phyloP scores from a whole-genome alignment of 2,888 invertebrate species.

The Caenorhabditis imperialis region DNA sequence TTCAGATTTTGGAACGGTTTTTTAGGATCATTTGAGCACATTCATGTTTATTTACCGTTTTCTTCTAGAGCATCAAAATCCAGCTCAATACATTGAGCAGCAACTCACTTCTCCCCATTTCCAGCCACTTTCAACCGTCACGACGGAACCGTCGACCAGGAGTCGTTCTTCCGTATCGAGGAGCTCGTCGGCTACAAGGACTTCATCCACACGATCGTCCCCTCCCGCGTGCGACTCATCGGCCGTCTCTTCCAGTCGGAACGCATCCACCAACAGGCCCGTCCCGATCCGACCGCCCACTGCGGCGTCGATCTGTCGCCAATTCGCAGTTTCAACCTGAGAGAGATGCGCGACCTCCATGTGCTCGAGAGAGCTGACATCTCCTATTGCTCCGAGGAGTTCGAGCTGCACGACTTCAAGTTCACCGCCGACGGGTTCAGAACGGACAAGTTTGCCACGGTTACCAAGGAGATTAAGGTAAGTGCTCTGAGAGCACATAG shows the following conservation, averaged over 20 bases:
- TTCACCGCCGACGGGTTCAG: conserved; percentile 5
- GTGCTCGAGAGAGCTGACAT: conserved; percentile 27
- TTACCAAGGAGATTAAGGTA: conserved; percentile 6
- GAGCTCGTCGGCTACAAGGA: conserved; percentile 14
- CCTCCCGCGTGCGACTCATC: conserved; percentile 14
- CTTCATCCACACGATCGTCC: conserved; percentile 17
- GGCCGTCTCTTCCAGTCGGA: conserved; percentile 45
- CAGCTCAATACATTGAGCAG: too few relatives aligned
- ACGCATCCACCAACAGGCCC: conserved; percentile 23
- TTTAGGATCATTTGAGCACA: too few relatives aligned
- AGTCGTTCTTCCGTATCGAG: conserved; percentile 22
- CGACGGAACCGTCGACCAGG: conserved; percentile 34
- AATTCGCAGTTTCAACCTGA: conserved; percentile 39
- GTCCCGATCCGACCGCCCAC: conserved; percentile 43
- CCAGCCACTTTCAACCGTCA: conserved; percentile 13
- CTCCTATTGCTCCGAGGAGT: conserved; percentile 9
- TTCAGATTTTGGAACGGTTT: too few relatives aligned
- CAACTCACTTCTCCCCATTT: too few relatives aligned
- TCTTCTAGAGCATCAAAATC: too few relatives aligned
- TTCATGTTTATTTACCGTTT: not conserved
- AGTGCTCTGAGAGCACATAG: conserved; percentile 1
- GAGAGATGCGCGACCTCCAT: conserved; percentile 57
- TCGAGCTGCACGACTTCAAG: conserved; percentile 11
- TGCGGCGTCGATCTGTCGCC: conserved; percentile 41
- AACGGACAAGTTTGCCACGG: not conserved